These are phyloP conservation scores for Meteorus cinctellus DNA, from an alignment of 2,888 invertebrate species.

Conservation along the genomic window DNA sequence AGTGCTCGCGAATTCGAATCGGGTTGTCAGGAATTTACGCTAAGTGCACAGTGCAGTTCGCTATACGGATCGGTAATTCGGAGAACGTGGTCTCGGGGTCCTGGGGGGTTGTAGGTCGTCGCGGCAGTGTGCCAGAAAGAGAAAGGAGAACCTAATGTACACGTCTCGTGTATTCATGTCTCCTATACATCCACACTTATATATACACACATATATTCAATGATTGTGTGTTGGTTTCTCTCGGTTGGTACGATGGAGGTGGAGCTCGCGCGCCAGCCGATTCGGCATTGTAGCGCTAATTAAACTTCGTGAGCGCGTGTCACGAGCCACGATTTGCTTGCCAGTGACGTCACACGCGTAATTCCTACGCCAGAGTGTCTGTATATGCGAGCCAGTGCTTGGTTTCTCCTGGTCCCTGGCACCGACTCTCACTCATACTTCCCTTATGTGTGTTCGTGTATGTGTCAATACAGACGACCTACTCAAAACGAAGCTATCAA, in stretches of 20 bases:
- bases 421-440: conserved; percentile 34
- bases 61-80: conserved; percentile 69
- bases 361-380: conserved; percentile 57
- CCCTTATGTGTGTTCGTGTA: conserved; percentile 10
- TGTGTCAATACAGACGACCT: conserved; percentile 18
- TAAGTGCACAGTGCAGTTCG: conserved; percentile 66
- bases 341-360: conserved; percentile 65
- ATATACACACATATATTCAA: conserved; percentile 13
- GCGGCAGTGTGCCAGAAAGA: conserved; percentile 70
- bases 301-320: conserved; percentile 68
- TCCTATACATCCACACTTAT: background rate
- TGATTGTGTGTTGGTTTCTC: conserved; percentile 16
- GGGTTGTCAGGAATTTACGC: conserved; percentile 65
- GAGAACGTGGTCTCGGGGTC: conserved; percentile 68
- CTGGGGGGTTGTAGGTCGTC: conserved; percentile 67
- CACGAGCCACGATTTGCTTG: conserved; percentile 62
- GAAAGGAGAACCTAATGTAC: conserved; percentile 33
- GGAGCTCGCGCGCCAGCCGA: conserved; percentile 50
- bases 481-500: conserved; percentile 3
- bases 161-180: conserved; percentile 1
- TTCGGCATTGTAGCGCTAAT: conserved; percentile 70
- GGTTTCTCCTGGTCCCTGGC: conserved; percentile 37
- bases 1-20: conserved; percentile 43
- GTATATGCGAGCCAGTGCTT: conserved; percentile 15
- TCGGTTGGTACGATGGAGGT: conserved; percentile 35